These are phyloP conservation scores for Craseonycteris thonglongyai DNA, from an alignment of 2,113 vertebrate genomes.

Conservation along the genomic window DNA sequence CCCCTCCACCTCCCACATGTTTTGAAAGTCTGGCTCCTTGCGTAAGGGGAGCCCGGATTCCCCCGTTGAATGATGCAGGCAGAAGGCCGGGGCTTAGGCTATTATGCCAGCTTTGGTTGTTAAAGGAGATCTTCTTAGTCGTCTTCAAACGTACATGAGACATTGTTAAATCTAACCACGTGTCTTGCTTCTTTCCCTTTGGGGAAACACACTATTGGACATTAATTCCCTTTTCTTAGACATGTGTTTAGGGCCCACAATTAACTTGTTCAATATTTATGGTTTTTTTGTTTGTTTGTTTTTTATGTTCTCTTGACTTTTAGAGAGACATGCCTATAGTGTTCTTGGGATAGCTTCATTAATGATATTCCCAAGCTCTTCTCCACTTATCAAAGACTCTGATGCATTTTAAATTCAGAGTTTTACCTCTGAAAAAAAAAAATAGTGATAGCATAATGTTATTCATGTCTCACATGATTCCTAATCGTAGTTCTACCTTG, in stretches of 20 bases:
- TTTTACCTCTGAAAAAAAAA: not conserved
- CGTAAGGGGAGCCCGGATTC: not conserved
- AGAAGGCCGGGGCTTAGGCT: rapidly evolving
- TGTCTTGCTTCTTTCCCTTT: not conserved
- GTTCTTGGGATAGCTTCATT: not conserved
- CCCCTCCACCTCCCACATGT: too few species aligned
- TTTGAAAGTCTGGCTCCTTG: not conserved
- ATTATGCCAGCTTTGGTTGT: not conserved
- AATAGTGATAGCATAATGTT: not conserved
- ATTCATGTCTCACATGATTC: not conserved
- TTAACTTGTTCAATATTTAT: not conserved
- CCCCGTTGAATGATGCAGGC: rapidly evolving
- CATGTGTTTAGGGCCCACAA: not conserved
- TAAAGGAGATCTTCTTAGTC: not conserved
- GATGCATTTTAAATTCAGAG: not conserved
- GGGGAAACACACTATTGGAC: not conserved
- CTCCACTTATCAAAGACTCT: not conserved
- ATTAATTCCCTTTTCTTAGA: not conserved
- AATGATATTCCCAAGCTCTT: not conserved
- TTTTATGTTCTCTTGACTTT: not conserved
- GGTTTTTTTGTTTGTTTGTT: too few species aligned
- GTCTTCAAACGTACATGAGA: not conserved
- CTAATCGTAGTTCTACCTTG: not conserved
- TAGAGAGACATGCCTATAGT: not conserved
- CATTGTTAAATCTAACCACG: not conserved